Conservation (phyloP, 2,113 vertebrate genomes). For the Drymodes brunneopygia region DNA sequence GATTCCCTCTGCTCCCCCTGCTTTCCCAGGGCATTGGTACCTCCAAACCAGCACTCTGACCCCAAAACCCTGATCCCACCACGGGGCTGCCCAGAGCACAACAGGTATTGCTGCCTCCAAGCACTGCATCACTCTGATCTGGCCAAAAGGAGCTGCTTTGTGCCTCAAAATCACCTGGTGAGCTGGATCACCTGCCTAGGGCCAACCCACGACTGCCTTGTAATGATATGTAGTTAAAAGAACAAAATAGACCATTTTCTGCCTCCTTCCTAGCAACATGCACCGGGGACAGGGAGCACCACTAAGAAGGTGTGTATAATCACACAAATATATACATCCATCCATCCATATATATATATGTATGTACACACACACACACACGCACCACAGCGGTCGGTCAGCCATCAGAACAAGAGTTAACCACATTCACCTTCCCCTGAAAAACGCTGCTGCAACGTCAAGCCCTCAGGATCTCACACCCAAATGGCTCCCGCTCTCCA, state of each 20-base stretch:
- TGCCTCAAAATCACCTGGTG: not conserved
- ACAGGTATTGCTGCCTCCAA: not conserved
- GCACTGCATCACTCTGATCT: not conserved
- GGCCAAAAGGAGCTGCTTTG: not conserved
- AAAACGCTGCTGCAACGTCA: not conserved
- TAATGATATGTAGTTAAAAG: not conserved
- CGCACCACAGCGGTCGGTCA: fast-evolving
- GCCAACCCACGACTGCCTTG: not conserved
- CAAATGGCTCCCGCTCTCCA: conserved; percentile 8
- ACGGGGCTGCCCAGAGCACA: not conserved
- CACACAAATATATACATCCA: not conserved
- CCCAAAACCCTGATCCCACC: fast-evolving
- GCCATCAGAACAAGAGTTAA: not conserved
- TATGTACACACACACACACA: not conserved
- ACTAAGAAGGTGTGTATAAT: not conserved
- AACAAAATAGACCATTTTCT: not conserved
- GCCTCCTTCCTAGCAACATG: not conserved
- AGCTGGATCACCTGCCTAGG: not conserved
- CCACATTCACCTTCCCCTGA: not conserved
- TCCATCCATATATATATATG: fast-evolving
- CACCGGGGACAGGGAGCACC: fast-evolving
- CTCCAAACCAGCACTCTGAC: not conserved
- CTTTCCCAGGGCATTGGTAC: not conserved
- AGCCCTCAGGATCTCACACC: conserved; percentile 31
- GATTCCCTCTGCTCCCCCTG: not conserved